These are phyloP conservation scores for Muraenolepis orangiensis DNA, from an alignment of 2,797 vertebrate genomes.

Conservation along the genomic window DNA sequence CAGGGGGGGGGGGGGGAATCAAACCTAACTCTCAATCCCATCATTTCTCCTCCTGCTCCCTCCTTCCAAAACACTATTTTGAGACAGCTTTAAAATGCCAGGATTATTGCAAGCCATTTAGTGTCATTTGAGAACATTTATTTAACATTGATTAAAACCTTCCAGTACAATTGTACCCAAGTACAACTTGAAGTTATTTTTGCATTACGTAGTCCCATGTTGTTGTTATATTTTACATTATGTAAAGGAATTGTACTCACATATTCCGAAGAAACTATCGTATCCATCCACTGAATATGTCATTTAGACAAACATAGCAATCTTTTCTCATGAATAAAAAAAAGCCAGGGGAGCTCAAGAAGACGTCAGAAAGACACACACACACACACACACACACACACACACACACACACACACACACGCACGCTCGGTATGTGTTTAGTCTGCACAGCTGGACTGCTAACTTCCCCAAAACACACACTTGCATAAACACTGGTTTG, in stretches of 20 bases:
- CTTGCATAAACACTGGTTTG: slow-evolving; percentile 57
- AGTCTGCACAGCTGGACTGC: slow-evolving; percentile 70
- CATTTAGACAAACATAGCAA: background rate
- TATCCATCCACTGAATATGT: background rate
- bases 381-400: slow-evolving; percentile 8
- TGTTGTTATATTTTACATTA: background rate
- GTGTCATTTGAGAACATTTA: background rate
- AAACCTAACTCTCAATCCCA: slow-evolving; percentile 39
- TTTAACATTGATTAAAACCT: too few relatives aligned
- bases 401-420: slow-evolving; percentile 35
- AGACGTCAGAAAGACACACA: background rate
- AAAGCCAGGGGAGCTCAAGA: background rate
- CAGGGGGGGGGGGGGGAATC: too few relatives aligned
- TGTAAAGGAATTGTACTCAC: background rate
- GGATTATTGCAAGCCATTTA: background rate
- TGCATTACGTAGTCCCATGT: background rate
- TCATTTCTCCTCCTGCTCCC: slow-evolving; percentile 5
- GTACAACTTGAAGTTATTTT: background rate
- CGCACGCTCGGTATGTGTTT: slow-evolving; percentile 52
- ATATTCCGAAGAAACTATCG: background rate
- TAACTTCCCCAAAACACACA: slow-evolving; percentile 49
- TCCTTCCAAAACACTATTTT: background rate
- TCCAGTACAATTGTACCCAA: background rate
- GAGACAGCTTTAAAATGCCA: background rate
- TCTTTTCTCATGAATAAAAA: background rate